phyloP scores from a whole-genome alignment of 2,888 invertebrate genomes.

The Erebia palarica region DNA sequence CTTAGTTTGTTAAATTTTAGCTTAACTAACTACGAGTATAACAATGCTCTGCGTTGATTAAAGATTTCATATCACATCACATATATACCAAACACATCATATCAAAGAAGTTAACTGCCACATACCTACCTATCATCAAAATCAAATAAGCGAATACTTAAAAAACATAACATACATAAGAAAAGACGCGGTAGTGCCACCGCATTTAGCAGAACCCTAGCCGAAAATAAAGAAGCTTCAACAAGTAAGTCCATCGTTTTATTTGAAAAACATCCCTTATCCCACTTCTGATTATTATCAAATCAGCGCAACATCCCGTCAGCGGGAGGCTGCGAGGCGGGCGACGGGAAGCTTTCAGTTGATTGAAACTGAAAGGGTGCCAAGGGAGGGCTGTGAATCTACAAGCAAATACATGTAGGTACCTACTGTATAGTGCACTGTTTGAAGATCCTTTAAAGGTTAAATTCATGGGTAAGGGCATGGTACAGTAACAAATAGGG shows the following conservation, averaged over 20 bases:
- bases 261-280: constrained; percentile 9
- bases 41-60: too few relatives aligned
- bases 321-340: constrained; percentile 29
- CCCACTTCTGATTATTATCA: constrained; percentile 18
- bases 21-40: too few relatives aligned
- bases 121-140: too few relatives aligned
- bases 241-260: background rate
- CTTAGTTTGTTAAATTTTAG: too few relatives aligned
- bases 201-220: background rate
- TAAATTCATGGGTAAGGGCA: too few relatives aligned
- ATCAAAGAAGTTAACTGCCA: too few relatives aligned
- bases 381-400: constrained; percentile 40
- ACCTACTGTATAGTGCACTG: background rate
- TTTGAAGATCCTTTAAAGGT: background rate
- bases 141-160: too few relatives aligned
- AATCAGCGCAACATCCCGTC: constrained; percentile 28
- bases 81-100: too few relatives aligned
- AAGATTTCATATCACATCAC: too few relatives aligned
- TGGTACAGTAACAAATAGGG: too few relatives aligned
- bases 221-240: background rate
- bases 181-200: too few relatives aligned
- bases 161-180: too few relatives aligned
- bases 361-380: constrained; percentile 63
- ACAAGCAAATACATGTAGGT: background rate
- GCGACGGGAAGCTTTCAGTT: constrained; percentile 61